phyloP scores from a whole-genome alignment of 53 echinoderm and acorn worm genomes.

The Mesocentrotus franciscanus region DNA sequence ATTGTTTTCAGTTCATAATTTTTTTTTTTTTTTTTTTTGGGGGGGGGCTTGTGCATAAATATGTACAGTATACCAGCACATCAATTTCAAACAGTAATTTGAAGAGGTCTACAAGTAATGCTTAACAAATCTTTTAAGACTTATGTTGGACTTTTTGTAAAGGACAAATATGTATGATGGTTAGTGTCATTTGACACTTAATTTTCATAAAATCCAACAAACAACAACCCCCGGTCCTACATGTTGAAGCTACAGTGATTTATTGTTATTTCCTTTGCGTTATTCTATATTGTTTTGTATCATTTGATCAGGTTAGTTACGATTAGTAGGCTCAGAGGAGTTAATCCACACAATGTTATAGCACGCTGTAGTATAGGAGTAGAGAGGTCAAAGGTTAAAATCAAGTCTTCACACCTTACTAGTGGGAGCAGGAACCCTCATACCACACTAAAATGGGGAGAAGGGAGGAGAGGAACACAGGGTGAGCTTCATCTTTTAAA shows the following conservation, averaged over 20 bases:
- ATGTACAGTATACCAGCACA: background rate
- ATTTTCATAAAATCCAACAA: too few relatives aligned
- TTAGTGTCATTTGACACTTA: too few relatives aligned
- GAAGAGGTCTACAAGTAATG: too few relatives aligned
- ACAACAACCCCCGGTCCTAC: too few relatives aligned
- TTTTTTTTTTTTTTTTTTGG: too few relatives aligned
- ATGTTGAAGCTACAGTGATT: background rate
- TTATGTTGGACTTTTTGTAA: too few relatives aligned
- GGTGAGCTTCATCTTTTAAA: background rate
- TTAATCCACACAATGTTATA: constrained; percentile 11
- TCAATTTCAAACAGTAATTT: too few relatives aligned
- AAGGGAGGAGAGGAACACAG: background rate
- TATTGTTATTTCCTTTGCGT: background rate
- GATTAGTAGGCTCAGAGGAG: background rate
- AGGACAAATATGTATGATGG: too few relatives aligned
- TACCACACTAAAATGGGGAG: constrained; percentile 50
- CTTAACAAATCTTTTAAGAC: too few relatives aligned
- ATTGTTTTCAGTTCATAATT: too few relatives aligned
- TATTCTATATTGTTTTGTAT: background rate
- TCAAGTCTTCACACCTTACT: constrained; percentile 57
- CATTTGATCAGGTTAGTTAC: background rate
- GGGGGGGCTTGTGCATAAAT: background rate
- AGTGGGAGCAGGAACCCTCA: constrained; percentile 41
- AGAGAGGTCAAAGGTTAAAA: background rate
- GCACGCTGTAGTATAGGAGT: background rate